Evolutionary conservation across 2,888 invertebrate species (phyloP).

Genomic region (Dasypolia templi): DNA sequence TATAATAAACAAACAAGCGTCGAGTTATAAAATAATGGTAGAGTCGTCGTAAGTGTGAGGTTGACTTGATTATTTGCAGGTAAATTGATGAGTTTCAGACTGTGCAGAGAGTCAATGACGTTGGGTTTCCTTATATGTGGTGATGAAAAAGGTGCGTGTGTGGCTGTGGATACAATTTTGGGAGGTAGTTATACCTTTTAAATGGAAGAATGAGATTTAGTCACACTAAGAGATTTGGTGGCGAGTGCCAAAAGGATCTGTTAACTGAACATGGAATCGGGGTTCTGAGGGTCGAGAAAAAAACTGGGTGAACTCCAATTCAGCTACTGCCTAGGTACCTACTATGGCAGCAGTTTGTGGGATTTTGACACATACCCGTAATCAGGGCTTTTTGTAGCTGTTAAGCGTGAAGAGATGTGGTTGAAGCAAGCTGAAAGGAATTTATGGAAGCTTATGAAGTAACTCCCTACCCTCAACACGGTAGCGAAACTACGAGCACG

Average conservation of each 20-base stretch:
- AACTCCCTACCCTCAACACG: not conserved
- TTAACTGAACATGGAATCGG: not conserved
- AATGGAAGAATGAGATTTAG: not conserved
- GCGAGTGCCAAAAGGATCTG: not conserved
- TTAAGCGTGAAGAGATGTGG: not conserved
- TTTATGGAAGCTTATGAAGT: not conserved
- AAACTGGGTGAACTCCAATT: not conserved
- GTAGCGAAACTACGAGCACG: conserved; percentile 5
- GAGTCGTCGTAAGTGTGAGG: conserved; percentile 58
- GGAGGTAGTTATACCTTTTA: not conserved
- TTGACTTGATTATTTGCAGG: conserved; percentile 49
- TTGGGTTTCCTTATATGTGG: conserved; percentile 2
- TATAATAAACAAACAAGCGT: conserved; percentile 22
- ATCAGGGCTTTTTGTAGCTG: not conserved
- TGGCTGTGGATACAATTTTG: not conserved
- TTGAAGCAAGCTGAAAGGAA: not conserved
- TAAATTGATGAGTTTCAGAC: conserved; percentile 29
- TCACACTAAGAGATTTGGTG: not conserved
- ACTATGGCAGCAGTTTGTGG: not conserved
- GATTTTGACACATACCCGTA: not conserved
- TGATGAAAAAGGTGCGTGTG: not conserved
- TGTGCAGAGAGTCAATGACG: conserved; percentile 26
- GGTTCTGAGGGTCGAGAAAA: not conserved
- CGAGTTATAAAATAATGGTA: conserved; percentile 24
- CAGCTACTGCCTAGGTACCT: not conserved